Conservation (phyloP, 2,888 invertebrate genomes). For the Dryobotodes eremita region DNA sequence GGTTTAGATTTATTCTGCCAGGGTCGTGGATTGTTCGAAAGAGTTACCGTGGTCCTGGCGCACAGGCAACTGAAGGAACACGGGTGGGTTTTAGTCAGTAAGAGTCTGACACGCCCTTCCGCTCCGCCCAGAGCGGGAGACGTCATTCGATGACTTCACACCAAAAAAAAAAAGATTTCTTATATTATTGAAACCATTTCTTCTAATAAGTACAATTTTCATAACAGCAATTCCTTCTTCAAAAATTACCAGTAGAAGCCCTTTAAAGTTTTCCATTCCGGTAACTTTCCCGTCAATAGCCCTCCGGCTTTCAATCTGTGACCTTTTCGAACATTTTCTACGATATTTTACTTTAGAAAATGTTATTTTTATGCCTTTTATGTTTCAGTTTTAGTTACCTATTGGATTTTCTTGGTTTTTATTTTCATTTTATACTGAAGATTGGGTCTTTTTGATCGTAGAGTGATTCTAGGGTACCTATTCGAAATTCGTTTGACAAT, state of each 20-base stretch:
- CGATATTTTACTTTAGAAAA: conserved; percentile 34
- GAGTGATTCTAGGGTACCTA: background rate
- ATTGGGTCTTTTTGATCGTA: conserved; percentile 13
- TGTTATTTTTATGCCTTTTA: conserved; percentile 33
- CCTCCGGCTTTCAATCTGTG: conserved; percentile 41
- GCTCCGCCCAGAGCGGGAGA: too few species aligned
- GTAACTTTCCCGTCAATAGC: conserved; percentile 44
- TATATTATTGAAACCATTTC: background rate
- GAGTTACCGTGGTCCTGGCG: too few species aligned
- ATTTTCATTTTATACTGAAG: conserved; percentile 4
- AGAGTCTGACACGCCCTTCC: too few species aligned
- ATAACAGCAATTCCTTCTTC: background rate
- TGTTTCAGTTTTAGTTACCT: conserved; percentile 12
- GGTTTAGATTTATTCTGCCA: too few species aligned
- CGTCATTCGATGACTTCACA: too few species aligned
- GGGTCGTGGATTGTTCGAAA: too few species aligned
- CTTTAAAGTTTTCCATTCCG: conserved; percentile 51
- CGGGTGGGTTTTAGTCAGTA: too few species aligned
- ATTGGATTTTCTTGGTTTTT: background rate
- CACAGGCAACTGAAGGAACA: too few species aligned
- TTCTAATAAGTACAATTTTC: conserved; percentile 4
- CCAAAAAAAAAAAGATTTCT: too few species aligned
- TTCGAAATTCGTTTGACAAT: conserved; percentile 1
- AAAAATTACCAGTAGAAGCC: conserved; percentile 26
- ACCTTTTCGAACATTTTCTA: conserved; percentile 28